phyloP scores from a whole-genome alignment of 2,888 invertebrate genomes.

The Cyaniris semiargus region DNA sequence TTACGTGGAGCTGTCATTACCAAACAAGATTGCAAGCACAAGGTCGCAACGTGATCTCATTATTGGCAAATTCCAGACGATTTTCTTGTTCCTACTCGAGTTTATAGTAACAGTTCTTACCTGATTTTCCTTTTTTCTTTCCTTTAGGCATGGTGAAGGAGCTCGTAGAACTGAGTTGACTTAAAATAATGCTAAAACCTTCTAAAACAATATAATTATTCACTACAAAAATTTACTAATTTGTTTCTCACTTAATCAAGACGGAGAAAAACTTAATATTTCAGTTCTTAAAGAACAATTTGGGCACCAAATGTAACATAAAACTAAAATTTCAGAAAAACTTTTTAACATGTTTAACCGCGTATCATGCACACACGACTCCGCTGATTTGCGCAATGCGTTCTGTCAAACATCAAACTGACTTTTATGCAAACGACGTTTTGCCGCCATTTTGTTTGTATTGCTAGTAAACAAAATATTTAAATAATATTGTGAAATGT shows the following conservation, averaged over 20 bases:
- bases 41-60: constrained; percentile 77
- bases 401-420: constrained; percentile 44
- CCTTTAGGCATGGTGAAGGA: constrained; percentile 86
- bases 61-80: constrained; percentile 56
- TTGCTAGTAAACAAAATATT: constrained; percentile 48
- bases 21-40: constrained; percentile 65
- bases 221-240: constrained; percentile 71
- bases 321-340: constrained; percentile 84
- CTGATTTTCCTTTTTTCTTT: constrained; percentile 87
- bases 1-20: constrained; percentile 60
- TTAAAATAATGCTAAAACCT: constrained; percentile 78
- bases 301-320: constrained; percentile 86
- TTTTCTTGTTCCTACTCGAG: constrained; percentile 10
- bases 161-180: constrained; percentile 56
- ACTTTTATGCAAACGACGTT: constrained; percentile 53
- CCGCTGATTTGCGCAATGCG: constrained; percentile 71
- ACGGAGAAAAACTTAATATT: constrained; percentile 88
- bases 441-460: constrained; percentile 57
- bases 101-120: constrained; percentile 63
- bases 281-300: constrained; percentile 86
- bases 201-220: constrained; percentile 76
- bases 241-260: constrained; percentile 84
- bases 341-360: constrained; percentile 87
- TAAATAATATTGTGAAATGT: not conserved
- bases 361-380: constrained; percentile 75